Evolutionary conservation across 2,113 vertebrate species (phyloP).

Genomic region (Cichladusa arquata): DNA sequence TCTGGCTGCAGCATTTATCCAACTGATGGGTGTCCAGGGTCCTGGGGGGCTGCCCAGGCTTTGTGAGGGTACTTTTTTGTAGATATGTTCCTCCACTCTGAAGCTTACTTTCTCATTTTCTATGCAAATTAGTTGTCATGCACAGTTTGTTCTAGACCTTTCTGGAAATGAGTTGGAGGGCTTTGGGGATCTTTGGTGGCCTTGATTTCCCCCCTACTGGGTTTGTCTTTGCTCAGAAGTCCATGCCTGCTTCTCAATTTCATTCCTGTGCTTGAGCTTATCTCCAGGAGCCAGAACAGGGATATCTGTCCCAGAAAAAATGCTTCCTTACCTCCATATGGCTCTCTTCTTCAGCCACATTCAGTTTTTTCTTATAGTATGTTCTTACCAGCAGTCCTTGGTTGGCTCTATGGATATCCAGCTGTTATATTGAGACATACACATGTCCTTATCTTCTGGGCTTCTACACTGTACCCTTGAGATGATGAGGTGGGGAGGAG

Average conservation of each 20-base stretch:
- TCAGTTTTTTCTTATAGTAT: accelerated
- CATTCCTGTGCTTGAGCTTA: not conserved
- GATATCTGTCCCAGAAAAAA: not conserved
- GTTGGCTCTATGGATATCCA: not conserved
- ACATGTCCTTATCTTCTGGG: not conserved
- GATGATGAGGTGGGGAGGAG: not conserved
- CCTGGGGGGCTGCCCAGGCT: not conserved
- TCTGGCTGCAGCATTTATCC: not conserved
- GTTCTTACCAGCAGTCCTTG: not conserved
- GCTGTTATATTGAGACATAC: not conserved
- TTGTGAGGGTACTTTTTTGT: not conserved
- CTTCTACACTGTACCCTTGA: not conserved
- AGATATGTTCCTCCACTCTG: not conserved
- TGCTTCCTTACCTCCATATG: not conserved
- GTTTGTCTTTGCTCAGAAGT: not conserved
- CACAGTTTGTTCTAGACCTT: not conserved
- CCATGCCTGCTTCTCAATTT: not conserved
- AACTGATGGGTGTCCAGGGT: not conserved
- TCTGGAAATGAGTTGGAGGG: not conserved
- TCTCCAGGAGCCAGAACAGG: not conserved
- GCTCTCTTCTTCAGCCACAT: not conserved
- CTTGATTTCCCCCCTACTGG: not conserved
- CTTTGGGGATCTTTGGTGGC: not conserved
- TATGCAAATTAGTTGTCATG: not conserved
- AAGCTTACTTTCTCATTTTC: not conserved